phyloP scores from a whole-genome alignment of 1,140 invertebrate genomes.

The Oppia nitens region DNA sequence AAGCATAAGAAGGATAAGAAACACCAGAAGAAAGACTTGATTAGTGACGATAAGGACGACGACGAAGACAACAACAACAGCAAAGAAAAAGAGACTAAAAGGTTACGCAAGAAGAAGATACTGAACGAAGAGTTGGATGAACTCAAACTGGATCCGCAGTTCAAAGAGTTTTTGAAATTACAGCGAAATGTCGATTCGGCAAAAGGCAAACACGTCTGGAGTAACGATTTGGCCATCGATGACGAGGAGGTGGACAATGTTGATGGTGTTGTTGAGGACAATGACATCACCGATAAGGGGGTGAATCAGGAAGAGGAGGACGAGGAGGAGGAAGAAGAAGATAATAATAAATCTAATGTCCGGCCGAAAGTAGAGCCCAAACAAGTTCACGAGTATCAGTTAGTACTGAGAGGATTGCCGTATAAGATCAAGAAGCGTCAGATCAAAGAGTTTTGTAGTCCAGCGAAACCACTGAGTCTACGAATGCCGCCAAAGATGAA shows the following conservation, averaged over 20 bases:
- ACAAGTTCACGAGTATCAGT: conserved; percentile 22
- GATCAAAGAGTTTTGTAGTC: conserved; percentile 65
- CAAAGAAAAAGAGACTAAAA: conserved; percentile 1
- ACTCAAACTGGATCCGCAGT: conserved; percentile 72
- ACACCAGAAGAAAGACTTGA: background rate
- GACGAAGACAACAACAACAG: background rate
- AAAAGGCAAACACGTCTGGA: conserved; percentile 37
- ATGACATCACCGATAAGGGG: background rate
- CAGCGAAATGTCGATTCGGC: conserved; percentile 39
- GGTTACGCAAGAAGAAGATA: background rate
- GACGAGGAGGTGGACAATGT: conserved; percentile 18
- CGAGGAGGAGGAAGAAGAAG: conserved; percentile 26
- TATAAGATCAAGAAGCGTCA: conserved; percentile 36
- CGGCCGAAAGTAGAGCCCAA: conserved; percentile 10
- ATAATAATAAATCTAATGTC: conserved; percentile 22
- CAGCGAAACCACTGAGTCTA: conserved; percentile 55
- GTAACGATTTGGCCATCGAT: conserved; percentile 6
- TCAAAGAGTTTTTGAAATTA: conserved; percentile 67
- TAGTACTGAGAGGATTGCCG: conserved; percentile 44
- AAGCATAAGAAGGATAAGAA: background rate
- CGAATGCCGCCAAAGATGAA: conserved; percentile 54
- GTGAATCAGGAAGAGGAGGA: conserved; percentile 22
- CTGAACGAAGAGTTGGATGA: conserved; percentile 25
- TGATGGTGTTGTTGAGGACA: conserved; percentile 25
- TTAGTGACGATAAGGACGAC: conserved; percentile 3